Evolutionary conservation across 2,797 vertebrate genomes (phyloP), one percentile per base, ranked within the genome.

Genomic region (Poeciliopsis presidionis): DNA sequence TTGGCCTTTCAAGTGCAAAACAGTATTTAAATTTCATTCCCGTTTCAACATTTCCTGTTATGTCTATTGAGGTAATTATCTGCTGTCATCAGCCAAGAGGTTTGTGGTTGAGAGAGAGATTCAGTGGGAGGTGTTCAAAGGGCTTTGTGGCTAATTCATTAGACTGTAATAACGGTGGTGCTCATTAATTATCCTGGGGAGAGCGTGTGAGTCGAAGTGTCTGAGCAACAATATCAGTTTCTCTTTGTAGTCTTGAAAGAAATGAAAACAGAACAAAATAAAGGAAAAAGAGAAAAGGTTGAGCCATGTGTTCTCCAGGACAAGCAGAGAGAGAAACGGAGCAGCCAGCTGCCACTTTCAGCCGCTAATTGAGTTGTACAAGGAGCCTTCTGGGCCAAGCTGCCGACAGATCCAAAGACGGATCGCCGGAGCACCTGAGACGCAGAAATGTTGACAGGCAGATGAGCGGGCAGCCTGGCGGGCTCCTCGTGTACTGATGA

Each of bases 371-470:
- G 84, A 92, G 87, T 30, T 72, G 83, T 73, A 46, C 78, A 41
- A 57, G 73, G 72, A 81, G 81, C 49, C 55, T 78, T 70, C 75
- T 86, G 81, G 81, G 78, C 67, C 2, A 3, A 36, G 72, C 78
- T 73, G 90, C 78, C 87, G 90, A 93, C 90, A 87, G 91, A 87
- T 78, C 41, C 33, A 18, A 74, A 82, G 87, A 80, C 87, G 74
- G 83, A 88, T 71, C 9, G 11, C 51, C 5, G 13, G 47, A 79
- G 82, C 80, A 69, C 69, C 89, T 86, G 89, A 91, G 87, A 79
- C 75, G n/a, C 49, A 82, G 76, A 84, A 67, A 87, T 45, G 75
- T 72, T 69, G 79, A 80, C 49, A 41, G 11, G 18, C 74, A 77
- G 80, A 86, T 59, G 74, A 20, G 30, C 14, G 1, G 36, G 22